Conservation (phyloP, 2,888 invertebrate genomes). For the Apocheima hispidaria region DNA sequence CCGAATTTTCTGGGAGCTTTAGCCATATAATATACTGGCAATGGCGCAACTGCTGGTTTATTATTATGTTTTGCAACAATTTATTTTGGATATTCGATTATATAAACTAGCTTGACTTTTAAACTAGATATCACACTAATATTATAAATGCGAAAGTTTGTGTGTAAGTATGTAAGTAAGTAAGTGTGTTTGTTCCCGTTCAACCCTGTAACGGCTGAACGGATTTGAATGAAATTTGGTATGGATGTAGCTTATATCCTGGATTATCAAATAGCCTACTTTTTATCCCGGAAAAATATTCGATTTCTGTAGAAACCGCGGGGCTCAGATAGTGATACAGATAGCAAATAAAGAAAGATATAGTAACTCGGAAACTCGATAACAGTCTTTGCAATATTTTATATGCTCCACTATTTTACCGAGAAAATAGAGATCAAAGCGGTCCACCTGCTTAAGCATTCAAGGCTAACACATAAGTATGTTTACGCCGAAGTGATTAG, state of each 20-base stretch:
- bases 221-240: no score
- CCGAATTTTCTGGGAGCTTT: slow-evolving; percentile 59
- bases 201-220: no score
- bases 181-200: no score
- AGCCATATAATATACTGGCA: slow-evolving; percentile 14
- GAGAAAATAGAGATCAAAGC: slow-evolving; percentile 10
- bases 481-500: slow-evolving; percentile 32
- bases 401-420: not conserved
- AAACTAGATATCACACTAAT: no score
- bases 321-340: no score
- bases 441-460: slow-evolving; percentile 17
- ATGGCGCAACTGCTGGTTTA: slow-evolving; percentile 8
- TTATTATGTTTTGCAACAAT: not conserved
- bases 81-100: not conserved
- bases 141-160: no score
- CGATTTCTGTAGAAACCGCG: no score
- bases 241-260: no score
- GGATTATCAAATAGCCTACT: no score
- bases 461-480: slow-evolving; percentile 17
- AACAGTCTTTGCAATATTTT: not conserved
- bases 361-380: not conserved
- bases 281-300: no score
- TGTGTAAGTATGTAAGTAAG: no score
- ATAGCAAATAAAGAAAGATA: no score
- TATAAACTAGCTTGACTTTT: not conserved